These are phyloP conservation scores for Myopa tessellatipennis DNA, from an alignment of 2,888 invertebrate species.

Conservation along the genomic window DNA sequence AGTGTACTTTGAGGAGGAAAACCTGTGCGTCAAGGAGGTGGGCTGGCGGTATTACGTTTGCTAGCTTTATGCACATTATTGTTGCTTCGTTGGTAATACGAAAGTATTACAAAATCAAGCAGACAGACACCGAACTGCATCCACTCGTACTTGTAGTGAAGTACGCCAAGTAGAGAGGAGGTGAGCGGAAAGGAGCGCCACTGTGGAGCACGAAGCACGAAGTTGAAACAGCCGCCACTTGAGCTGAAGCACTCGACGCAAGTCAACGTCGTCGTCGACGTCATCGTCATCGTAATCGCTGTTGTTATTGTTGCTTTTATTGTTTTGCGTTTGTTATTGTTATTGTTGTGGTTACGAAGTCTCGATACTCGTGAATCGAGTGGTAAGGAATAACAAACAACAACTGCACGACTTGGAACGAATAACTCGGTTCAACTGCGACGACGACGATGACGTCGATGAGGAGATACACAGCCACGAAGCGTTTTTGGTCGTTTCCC, in stretches of 20 bases:
- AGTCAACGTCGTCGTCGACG: neutral
- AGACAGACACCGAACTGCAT: conserved; percentile 4
- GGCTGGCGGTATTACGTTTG: conserved; percentile 10
- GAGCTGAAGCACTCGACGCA: neutral
- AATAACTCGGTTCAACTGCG: conserved; percentile 15
- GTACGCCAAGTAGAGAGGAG: too few relatives aligned
- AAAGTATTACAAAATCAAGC: conserved; percentile 37
- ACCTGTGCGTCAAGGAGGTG: neutral
- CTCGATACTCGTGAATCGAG: neutral
- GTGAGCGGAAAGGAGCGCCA: too few relatives aligned
- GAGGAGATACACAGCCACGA: neutral
- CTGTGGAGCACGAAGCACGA: too few relatives aligned
- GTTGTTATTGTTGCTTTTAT: neutral
- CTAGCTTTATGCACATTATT: conserved; percentile 18
- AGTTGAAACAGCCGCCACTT: too few relatives aligned
- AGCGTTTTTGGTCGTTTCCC: neutral
- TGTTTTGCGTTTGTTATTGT: neutral
- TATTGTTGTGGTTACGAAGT: neutral
- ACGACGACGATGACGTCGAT: neutral
- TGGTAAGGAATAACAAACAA: neutral
- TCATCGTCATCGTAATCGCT: neutral
- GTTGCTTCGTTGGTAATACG: conserved; percentile 24
- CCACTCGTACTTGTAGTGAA: too few relatives aligned
- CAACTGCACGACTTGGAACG: conserved; percentile 25
- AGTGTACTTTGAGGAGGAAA: neutral